Evolutionary conservation across 2,113 vertebrate genomes (phyloP).

Genomic region (Columba janthina): DNA sequence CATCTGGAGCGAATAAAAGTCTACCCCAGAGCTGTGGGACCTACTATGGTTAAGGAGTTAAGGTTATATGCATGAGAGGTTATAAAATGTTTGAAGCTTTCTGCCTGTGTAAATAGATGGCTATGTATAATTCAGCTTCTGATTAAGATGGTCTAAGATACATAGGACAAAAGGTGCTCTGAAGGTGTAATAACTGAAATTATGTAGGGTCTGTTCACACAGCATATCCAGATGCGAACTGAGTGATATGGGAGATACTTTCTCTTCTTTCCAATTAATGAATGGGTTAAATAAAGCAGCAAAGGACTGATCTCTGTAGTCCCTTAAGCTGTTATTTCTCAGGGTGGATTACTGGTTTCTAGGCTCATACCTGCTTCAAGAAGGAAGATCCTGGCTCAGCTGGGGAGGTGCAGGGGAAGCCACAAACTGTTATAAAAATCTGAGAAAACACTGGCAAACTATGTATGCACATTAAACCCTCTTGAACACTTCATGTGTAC

Average conservation of each 20-base stretch:
- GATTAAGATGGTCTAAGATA: background rate
- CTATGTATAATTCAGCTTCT: background rate
- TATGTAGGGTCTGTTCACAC: background rate
- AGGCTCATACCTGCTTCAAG: background rate
- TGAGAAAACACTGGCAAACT: background rate
- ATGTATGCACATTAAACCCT: background rate
- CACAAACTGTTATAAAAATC: background rate
- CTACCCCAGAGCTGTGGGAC: background rate
- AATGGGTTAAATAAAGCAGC: background rate
- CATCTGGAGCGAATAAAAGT: background rate
- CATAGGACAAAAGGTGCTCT: background rate
- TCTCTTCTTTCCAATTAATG: background rate
- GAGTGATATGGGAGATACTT: background rate
- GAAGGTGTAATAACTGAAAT: background rate
- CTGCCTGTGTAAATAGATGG: background rate
- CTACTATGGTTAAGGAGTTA: background rate
- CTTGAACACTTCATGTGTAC: background rate
- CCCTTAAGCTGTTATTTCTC: background rate
- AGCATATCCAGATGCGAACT: background rate
- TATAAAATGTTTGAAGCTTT: background rate
- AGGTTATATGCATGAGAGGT: background rate
- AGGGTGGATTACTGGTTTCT: background rate
- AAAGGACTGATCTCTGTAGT: background rate
- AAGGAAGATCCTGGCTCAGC: background rate
- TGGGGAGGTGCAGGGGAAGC: background rate